These are phyloP conservation scores for Drosophila triauraria DNA, from an alignment of 1,140 invertebrate species.

Conservation along the genomic window DNA sequence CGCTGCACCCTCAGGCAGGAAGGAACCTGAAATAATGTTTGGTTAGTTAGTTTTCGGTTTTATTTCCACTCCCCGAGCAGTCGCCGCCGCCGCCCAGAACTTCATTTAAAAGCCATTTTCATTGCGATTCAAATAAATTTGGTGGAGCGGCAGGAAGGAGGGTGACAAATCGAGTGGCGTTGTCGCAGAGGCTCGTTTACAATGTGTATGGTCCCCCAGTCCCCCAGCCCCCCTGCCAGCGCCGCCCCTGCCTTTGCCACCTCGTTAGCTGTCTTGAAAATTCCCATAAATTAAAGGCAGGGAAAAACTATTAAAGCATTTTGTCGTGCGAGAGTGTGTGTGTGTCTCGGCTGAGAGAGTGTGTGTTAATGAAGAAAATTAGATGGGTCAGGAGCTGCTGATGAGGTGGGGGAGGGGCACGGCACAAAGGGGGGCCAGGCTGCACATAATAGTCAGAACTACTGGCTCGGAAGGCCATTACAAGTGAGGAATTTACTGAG, in stretches of 20 bases:
- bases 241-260: neutral
- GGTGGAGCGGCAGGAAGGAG: neutral
- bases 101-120: constrained; percentile 80
- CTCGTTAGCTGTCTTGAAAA: constrained; percentile 58
- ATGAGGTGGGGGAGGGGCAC: neutral
- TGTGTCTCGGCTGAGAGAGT: constrained; percentile 18
- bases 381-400: constrained; percentile 29
- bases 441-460: constrained; percentile 12
- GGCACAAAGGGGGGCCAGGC: neutral
- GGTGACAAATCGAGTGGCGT: constrained; percentile 31
- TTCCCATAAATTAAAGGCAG: constrained; percentile 81
- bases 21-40: constrained; percentile 32
- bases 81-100: constrained; percentile 47
- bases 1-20: neutral
- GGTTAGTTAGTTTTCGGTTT: constrained; percentile 33
- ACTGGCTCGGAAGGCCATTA: constrained; percentile 10
- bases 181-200: constrained; percentile 37
- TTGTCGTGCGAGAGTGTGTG: constrained; percentile 48
- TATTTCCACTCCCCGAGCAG: constrained; percentile 18
- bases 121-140: constrained; percentile 52
- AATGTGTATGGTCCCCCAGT: constrained; percentile 23
- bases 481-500: neutral
- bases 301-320: constrained; percentile 80
- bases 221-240: neutral
- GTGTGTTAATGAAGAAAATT: constrained; percentile 74